Evolutionary conservation across 2,797 vertebrate genomes (phyloP), one percentile per base, ranked within the genome.

Genomic region (Urosaurus nigricauda): DNA sequence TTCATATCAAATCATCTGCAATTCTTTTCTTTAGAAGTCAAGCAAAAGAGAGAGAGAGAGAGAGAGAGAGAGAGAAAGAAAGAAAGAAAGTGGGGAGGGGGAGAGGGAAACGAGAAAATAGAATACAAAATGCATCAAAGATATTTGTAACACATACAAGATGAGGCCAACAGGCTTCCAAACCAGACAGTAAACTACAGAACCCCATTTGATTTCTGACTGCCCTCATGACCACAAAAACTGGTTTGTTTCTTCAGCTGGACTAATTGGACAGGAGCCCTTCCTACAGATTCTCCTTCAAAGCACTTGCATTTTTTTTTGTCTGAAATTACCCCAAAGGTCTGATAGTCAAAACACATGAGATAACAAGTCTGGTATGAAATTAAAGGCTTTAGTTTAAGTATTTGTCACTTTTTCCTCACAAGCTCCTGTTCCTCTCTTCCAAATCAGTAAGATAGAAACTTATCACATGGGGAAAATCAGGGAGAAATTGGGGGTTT

Each of bases 1-100:
- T 60, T 12, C 81, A 2, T 53, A 89, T 84, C 85, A 91, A 90
- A 29, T 88, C 73, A 70, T 58, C n/a, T 89, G 71, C 9, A 84
- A 17, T 71, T 70, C 26, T 68, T 71, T 86, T 68, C 40, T 65
- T 56, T 40, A 71, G 77, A n/a, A 43, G 43, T 32, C 77, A 91
- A 91, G 4, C 32, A 74, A 82, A 47, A 86, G 11, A 83, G 82
- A 14, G 43, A 43, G 43, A 43, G 43, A 43, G 43, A 43, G 43
- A 43, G 88, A 89, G 91, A 58, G 3, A n/a, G 7, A 19, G 75
- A 5, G 9, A 14, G 43, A 43, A 5, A 43, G 43, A 43, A 5
- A 43, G 43, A 43, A 88, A 89, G 91, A 58, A 4, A n/a, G 7
- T 11, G 75, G 5, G 9, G 13, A 26, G 71, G 35, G 71, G 26